phyloP scores from a whole-genome alignment of 2,888 invertebrate species.

The Thymelicus sylvestris region DNA sequence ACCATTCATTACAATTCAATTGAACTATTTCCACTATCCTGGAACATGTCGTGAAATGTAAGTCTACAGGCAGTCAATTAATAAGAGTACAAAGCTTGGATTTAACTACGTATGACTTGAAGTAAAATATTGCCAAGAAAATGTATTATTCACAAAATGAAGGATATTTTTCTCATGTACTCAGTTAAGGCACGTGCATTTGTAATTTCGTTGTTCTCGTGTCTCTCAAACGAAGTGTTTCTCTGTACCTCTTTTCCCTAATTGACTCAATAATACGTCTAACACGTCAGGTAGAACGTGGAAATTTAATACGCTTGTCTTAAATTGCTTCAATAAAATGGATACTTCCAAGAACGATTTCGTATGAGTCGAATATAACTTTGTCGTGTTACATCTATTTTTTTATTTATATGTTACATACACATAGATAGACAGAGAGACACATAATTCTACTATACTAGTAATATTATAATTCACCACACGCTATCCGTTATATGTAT shows the following conservation, averaged over 20 bases:
- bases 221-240: slow-evolving; percentile 1
- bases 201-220: slow-evolving; percentile 5
- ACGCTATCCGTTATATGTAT: no score
- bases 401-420: no score
- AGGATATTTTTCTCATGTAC: background rate
- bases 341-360: background rate
- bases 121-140: background rate
- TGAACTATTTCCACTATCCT: no score
- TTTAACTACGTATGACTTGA: background rate
- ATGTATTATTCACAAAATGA: background rate
- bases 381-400: no score
- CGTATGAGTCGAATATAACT: background rate
- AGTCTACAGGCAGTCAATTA: no score
- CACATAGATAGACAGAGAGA: no score
- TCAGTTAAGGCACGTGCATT: slow-evolving; percentile 7
- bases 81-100: no score
- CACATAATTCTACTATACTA: no score
- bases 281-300: slow-evolving; percentile 10
- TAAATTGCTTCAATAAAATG: background rate
- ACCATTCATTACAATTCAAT: no score
- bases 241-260: slow-evolving; percentile 16
- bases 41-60: no score
- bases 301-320: slow-evolving; percentile 1
- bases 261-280: slow-evolving; percentile 20
- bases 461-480: no score